Percentiles rank a stretch among this genome's conserved stretches.
phyloP scores from a whole-genome alignment of 2,797 vertebrate genomes.

The Lagodon rhomboides region DNA sequence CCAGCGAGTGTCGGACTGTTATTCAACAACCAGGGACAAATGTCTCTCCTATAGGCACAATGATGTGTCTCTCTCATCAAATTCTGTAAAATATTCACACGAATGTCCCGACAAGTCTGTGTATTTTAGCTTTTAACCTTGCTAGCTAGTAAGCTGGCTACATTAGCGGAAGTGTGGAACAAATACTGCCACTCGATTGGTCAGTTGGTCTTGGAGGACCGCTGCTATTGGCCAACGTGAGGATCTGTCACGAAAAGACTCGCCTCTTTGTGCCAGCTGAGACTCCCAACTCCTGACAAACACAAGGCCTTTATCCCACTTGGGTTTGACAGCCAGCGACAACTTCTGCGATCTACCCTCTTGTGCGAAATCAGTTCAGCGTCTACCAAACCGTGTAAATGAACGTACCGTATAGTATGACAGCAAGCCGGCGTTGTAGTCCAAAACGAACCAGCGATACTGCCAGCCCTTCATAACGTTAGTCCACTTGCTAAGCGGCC shows the following conservation, averaged over 20 bases:
- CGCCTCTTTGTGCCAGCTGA: constrained; percentile 78
- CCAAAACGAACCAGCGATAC: constrained; percentile 98
- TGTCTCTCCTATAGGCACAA: accelerated
- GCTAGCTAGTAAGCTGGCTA: constrained; percentile 36
- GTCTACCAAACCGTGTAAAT: neutral
- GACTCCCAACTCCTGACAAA: constrained; percentile 82
- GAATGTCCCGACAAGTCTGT: neutral
- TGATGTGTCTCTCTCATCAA: accelerated
- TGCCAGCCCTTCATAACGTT: constrained; percentile 99
- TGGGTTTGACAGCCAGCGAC: constrained; percentile 38
- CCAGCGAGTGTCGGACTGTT: neutral
- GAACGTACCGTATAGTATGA: constrained; percentile 96
- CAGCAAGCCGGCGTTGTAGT: constrained; percentile 96
- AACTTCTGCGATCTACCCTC: constrained; percentile 29
- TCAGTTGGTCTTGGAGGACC: neutral
- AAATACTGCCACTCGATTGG: constrained; percentile 70
- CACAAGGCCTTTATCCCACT: constrained; percentile 71
- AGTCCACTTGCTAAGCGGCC: constrained; percentile 99
- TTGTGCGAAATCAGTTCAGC: accelerated
- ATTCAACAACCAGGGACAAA: neutral
- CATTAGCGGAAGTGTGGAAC: constrained; percentile 58
- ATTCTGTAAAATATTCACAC: constrained; percentile 3
- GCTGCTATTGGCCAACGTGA: constrained; percentile 67
- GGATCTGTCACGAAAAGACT: constrained; percentile 66
- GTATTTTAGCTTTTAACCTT: constrained; percentile 39